Evolutionary conservation across 2,113 vertebrate species (phyloP).

Genomic region (Lasiurus borealis): DNA sequence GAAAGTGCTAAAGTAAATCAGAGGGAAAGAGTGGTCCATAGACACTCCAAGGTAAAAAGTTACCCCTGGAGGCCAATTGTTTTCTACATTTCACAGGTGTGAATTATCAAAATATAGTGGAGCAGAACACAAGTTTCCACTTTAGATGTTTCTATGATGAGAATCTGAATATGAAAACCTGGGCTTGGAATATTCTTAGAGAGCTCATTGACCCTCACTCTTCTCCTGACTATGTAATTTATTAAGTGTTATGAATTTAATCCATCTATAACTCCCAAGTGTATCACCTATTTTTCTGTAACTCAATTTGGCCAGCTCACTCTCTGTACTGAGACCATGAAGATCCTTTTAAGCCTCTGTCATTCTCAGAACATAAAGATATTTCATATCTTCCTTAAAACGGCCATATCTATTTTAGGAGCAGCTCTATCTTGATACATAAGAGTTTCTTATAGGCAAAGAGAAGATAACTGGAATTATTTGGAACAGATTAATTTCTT

Average conservation of each 20-base stretch:
- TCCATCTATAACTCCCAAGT: constrained; percentile 53
- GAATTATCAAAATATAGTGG: neutral
- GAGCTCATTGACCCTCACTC: constrained; percentile 31
- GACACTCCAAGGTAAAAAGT: neutral
- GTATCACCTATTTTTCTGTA: constrained; percentile 53
- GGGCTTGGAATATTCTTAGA: constrained; percentile 62
- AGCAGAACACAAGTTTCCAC: constrained; percentile 27
- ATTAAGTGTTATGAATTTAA: constrained; percentile 68
- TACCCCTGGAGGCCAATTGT: neutral
- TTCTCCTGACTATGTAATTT: constrained; percentile 68
- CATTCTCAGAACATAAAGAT: constrained; percentile 64
- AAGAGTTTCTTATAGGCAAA: constrained; percentile 63
- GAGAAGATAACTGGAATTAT: constrained; percentile 56
- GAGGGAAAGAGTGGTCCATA: neutral
- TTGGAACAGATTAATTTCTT: neutral
- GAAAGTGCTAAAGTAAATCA: neutral
- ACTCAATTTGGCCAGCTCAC: constrained; percentile 65
- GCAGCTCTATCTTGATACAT: neutral
- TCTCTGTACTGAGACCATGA: constrained; percentile 58
- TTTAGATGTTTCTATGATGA: neutral
- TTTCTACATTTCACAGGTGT: neutral
- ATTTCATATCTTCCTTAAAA: constrained; percentile 71
- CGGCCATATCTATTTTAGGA: constrained; percentile 60
- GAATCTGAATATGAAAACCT: constrained; percentile 68
- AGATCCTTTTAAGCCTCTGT: constrained; percentile 67